These are phyloP conservation scores for Melieria omissa DNA, from an alignment of 2,888 invertebrate genomes.

Conservation along the genomic window DNA sequence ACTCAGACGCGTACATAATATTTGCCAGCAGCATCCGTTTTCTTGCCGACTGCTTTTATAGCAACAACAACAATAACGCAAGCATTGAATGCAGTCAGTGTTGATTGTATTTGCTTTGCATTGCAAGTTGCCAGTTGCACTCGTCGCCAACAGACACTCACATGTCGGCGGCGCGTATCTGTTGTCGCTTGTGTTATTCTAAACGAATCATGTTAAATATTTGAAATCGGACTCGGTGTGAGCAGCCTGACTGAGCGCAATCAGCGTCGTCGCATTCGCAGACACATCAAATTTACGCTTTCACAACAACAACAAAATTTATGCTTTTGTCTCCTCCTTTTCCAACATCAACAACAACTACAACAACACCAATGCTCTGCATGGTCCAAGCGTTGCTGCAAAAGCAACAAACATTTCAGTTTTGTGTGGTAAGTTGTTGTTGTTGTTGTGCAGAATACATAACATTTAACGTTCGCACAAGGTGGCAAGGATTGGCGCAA, in stretches of 20 bases:
- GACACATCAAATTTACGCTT: slow-evolving; percentile 11
- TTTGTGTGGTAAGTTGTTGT: too few relatives aligned
- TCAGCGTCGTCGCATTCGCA: slow-evolving; percentile 16
- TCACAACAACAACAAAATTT: neutral
- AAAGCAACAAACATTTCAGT: neutral
- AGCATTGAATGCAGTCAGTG: slow-evolving; percentile 8
- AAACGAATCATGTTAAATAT: slow-evolving; percentile 16
- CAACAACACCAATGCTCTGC: neutral
- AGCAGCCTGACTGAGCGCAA: neutral
- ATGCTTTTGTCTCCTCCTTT: too few relatives aligned
- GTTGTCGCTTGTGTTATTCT: slow-evolving; percentile 13
- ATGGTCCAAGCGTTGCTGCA: neutral
- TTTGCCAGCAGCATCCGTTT: neutral
- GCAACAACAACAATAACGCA: slow-evolving; percentile 15
- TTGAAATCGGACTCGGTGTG: slow-evolving; percentile 2
- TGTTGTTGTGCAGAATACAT: too few relatives aligned
- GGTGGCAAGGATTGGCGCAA: neutral
- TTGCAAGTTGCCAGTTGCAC: neutral
- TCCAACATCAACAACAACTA: neutral
- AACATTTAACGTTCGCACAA: too few relatives aligned
- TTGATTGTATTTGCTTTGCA: neutral
- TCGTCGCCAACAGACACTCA: neutral
- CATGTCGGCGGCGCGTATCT: neutral
- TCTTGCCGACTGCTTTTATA: slow-evolving; percentile 1
- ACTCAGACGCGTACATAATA: neutral